Percentiles rank a stretch among this genome's conserved stretches.
These are phyloP conservation scores for Patiria miniata DNA, from an alignment of 35 echinoderm and acorn worm species.

Conservation along the genomic window DNA sequence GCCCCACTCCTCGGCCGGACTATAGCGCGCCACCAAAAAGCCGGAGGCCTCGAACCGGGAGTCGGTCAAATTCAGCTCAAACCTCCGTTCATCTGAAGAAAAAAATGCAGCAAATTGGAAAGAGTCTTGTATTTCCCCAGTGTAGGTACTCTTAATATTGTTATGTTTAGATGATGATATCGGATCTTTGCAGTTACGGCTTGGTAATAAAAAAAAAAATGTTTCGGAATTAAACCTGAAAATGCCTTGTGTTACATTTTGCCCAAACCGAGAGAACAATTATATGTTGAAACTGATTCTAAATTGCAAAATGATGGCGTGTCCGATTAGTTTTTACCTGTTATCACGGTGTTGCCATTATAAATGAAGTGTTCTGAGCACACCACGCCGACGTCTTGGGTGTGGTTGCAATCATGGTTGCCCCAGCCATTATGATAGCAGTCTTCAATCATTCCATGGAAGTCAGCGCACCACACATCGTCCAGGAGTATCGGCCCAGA, in stretches of 20 bases:
- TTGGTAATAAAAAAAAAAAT: not conserved
- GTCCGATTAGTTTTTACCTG: not conserved
- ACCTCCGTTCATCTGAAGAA: too few relatives aligned
- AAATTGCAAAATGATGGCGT: too few relatives aligned
- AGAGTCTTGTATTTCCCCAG: too few relatives aligned
- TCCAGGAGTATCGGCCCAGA: conserved; percentile 64
- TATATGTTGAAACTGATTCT: not conserved
- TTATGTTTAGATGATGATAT: not conserved
- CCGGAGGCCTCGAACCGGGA: too few relatives aligned
- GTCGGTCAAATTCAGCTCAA: too few relatives aligned
- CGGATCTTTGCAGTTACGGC: not conserved
- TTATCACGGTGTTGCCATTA: not conserved
- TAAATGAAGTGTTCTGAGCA: not conserved
- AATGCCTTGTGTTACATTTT: not conserved
- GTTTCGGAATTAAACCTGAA: not conserved
- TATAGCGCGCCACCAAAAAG: not conserved
- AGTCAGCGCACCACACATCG: conserved; percentile 64
- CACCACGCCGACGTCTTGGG: conserved; percentile 69
- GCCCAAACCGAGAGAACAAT: not conserved
- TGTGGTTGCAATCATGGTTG: conserved; percentile 75
- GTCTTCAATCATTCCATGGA: conserved; percentile 48
- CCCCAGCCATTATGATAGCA: conserved; percentile 64
- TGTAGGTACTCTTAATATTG: too few relatives aligned
- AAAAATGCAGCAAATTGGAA: too few relatives aligned
- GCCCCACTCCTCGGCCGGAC: too few relatives aligned